Evolutionary conservation across 2,888 invertebrate species (phyloP).

Genomic region (Gibbula magus): DNA sequence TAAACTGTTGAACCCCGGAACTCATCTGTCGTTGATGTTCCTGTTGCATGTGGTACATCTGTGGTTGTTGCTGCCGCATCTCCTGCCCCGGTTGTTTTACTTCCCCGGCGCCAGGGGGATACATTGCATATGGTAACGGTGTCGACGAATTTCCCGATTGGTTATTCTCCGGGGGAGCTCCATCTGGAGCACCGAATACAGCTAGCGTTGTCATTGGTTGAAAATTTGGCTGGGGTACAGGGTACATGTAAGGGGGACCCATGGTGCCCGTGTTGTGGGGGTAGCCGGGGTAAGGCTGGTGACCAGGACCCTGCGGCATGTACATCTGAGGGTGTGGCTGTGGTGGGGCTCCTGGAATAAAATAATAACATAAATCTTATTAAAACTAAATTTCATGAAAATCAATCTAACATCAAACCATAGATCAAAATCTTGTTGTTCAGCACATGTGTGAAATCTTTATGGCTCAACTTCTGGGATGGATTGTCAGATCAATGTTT

Average conservation of each 20-base stretch:
- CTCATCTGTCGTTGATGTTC: background rate
- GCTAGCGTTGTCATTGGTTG: constrained; percentile 18
- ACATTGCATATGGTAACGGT: background rate
- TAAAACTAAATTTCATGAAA: background rate
- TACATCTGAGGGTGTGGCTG: background rate
- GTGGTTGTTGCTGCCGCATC: background rate
- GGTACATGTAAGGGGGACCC: constrained; percentile 16
- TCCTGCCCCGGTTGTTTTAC: background rate
- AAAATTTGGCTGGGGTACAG: constrained; percentile 2
- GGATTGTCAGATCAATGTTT: too few species aligned
- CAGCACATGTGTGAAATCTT: too few species aligned
- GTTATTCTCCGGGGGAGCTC: background rate
- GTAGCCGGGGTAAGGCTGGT: constrained; percentile 10
- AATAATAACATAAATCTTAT: background rate
- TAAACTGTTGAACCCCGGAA: background rate
- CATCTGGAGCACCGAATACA: constrained; percentile 14
- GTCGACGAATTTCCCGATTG: background rate
- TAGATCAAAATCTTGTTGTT: too few species aligned
- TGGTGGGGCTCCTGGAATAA: constrained; percentile 15
- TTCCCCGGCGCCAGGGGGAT: background rate
- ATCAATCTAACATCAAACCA: background rate
- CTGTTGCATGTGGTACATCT: constrained; percentile 1
- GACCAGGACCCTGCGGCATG: background rate
- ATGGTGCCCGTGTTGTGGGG: constrained; percentile 9
- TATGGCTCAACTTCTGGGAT: too few species aligned